Base-by-base conservation (phyloP, 2,113 vertebrate species). In the Spea multiplicata region DNA sequence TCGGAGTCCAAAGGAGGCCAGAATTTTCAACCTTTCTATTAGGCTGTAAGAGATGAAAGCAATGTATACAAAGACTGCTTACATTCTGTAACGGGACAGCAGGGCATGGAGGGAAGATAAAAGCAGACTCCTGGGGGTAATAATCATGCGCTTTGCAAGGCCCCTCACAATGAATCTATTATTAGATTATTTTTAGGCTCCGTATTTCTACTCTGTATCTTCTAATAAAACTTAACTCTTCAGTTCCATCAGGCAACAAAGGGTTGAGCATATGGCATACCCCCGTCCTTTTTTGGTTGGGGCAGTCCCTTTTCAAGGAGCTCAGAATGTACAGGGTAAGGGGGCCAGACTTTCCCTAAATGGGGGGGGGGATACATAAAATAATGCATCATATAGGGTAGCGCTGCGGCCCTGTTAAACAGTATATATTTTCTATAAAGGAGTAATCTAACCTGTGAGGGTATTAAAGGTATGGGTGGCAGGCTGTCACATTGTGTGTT, bases 111-210 rank as follows among this genome's bases (percentile, higher is more conserved):
- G 4, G 14, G 8, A 64, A 16, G 13, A 64, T 64, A 64, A 64
- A 30, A 6, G 16, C 13, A 64, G 8, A 6, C 17, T 16, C 66
- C 12, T 50, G n/a, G 47, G 66, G n/a, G 14, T 70, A 50, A 70
- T 7, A 48, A 70, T 70, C 67, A 50, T 70, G 12, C 5, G 66
- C 66, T 14, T 68, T 5, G 12, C 5, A 17, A 16, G 7, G 13
- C 50, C 67, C 8, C 47, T 49, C 10, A 70, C 67, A 70, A 70
- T 16, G 67, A n/a, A 8, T 16, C 47, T 47, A 70, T 70, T 70
- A 5, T n/a, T n/a, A n/a, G n/a, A n/a, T n/a, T n/a, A n/a, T n/a
- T n/a, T n/a, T n/a, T n/a, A n/a, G n/a, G n/a, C n/a, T n/a, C n/a
- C n/a, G n/a, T n/a, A n/a, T 70, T 70, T 48, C 13, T 47, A 5